Percentiles rank a stretch among this genome's conserved stretches.
These are phyloP conservation scores for Tarsius wallacei DNA, from an alignment of 2,797 vertebrate genomes.

Conservation along the genomic window DNA sequence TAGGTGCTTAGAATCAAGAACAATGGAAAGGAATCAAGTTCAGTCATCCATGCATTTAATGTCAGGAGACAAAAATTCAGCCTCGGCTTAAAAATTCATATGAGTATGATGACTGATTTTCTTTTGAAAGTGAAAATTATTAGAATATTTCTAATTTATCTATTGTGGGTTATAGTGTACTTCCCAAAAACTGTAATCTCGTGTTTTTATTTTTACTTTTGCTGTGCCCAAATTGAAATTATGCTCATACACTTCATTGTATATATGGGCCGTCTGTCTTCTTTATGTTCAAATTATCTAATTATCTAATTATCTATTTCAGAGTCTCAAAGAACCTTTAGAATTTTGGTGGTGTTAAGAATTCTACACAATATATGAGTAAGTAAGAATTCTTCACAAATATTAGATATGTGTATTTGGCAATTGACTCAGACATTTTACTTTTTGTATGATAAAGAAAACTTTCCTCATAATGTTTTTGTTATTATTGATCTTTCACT, in stretches of 20 bases:
- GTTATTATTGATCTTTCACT: background rate
- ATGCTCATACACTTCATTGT: background rate
- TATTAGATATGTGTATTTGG: background rate
- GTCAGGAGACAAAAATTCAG: background rate
- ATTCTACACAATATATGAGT: background rate
- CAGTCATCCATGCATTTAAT: background rate
- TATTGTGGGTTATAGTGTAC: background rate
- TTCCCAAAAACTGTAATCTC: background rate
- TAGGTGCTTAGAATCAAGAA: background rate
- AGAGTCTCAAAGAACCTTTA: background rate
- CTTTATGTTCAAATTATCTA: background rate
- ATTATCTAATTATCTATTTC: background rate
- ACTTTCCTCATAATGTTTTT: background rate
- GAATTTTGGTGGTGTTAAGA: background rate
- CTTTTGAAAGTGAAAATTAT: background rate
- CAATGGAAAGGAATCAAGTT: background rate
- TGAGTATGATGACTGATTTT: background rate
- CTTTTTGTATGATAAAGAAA: background rate
- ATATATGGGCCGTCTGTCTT: background rate
- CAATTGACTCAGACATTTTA: background rate
- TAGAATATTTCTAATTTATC: background rate
- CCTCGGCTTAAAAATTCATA: background rate
- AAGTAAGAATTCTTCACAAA: background rate
- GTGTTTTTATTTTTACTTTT: background rate
- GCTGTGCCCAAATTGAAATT: background rate